Conservation (phyloP, 2,888 invertebrate species). For the Argyresthia goedartella region DNA sequence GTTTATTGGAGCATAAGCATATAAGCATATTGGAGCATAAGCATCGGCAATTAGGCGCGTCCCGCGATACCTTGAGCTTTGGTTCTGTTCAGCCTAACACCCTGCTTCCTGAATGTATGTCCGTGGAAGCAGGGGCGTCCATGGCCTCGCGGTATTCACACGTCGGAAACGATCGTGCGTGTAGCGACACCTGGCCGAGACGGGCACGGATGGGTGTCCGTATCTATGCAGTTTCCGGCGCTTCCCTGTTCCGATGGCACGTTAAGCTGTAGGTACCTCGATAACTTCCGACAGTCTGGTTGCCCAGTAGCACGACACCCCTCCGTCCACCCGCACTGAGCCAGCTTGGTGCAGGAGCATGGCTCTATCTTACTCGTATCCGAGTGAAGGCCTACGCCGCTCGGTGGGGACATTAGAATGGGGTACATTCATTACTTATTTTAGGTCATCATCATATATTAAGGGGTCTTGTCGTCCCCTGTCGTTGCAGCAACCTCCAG, state of each 20-base stretch:
- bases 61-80: not conserved
- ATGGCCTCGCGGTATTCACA: too few species aligned
- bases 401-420: too few species aligned
- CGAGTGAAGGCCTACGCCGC: too few species aligned
- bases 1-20: not conserved
- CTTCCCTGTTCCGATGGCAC: not conserved
- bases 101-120: not conserved
- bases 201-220: not conserved
- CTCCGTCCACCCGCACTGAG: too few species aligned
- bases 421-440: too few species aligned
- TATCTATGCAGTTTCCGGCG: not conserved
- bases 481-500: not conserved
- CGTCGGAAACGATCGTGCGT: too few species aligned
- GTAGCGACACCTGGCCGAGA: too few species aligned
- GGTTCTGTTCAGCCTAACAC: not conserved
- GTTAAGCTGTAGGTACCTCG: not conserved
- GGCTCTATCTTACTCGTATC: too few species aligned
- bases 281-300: not conserved
- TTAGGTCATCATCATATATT: too few species aligned
- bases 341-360: too few species aligned
- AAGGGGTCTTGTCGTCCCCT: not conserved
- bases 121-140: not conserved
- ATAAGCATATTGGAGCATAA: not conserved
- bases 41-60: not conserved
- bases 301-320: not conserved